Percentiles rank a stretch among this genome's conserved stretches.
phyloP scores from a whole-genome alignment of 2,797 vertebrate species.

The Halcyon badia region DNA sequence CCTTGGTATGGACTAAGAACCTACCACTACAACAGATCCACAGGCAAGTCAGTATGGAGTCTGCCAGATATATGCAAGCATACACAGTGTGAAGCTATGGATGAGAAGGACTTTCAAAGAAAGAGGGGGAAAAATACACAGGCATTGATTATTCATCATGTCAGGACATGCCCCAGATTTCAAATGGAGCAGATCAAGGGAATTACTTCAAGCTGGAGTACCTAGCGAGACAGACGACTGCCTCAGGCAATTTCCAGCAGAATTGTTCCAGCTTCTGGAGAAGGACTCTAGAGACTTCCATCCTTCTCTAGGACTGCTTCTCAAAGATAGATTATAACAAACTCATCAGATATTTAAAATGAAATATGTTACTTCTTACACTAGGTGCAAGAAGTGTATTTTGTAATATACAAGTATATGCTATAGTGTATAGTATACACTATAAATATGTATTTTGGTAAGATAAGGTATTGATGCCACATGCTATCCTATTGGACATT shows the following conservation, averaged over 20 bases:
- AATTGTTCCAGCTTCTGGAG: background rate
- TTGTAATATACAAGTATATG: background rate
- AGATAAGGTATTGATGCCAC: background rate
- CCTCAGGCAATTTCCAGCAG: background rate
- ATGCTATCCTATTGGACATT: background rate
- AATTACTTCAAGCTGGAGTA: background rate
- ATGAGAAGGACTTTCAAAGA: background rate
- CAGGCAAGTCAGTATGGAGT: background rate
- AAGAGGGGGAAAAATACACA: background rate
- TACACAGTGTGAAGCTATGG: background rate
- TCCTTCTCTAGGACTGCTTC: background rate
- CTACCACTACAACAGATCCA: background rate
- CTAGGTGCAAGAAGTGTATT: background rate
- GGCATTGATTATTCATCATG: background rate
- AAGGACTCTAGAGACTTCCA: background rate
- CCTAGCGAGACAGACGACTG: accelerated
- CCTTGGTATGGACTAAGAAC: background rate
- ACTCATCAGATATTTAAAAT: background rate
- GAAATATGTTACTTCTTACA: background rate
- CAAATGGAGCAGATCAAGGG: background rate
- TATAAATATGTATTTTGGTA: accelerated
- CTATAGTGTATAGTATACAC: background rate
- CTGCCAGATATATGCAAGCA: background rate
- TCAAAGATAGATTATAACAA: background rate
- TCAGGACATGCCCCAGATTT: background rate